Percentiles rank a stretch among this genome's conserved stretches.
Evolutionary conservation across 2,888 invertebrate species (phyloP).

Genomic region (Zaprionus lineosus): DNA sequence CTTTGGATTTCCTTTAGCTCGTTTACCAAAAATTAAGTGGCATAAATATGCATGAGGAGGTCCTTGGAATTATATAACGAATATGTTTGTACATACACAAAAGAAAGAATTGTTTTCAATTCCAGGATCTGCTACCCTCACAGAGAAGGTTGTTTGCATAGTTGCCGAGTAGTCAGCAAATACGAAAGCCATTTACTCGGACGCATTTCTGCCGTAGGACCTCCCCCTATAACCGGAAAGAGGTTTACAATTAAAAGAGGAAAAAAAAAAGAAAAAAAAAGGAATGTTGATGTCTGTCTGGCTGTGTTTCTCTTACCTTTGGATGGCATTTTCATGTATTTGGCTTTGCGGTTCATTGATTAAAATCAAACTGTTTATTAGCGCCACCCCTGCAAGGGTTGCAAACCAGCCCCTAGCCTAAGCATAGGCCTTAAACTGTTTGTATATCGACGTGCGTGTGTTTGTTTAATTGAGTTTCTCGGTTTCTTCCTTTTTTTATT

Average conservation of each 20-base stretch:
- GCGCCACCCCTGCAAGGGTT: conserved; percentile 42
- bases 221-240: conserved; percentile 40
- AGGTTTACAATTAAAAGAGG: conserved; percentile 65
- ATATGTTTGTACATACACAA: neutral
- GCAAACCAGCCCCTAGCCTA: conserved; percentile 21
- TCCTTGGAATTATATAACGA: conserved; percentile 22
- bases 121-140: conserved; percentile 36
- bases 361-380: conserved; percentile 77
- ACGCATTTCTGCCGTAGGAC: conserved; percentile 1
- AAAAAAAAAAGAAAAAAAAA: conserved; percentile 10
- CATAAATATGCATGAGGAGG: conserved; percentile 78
- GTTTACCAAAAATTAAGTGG: conserved; percentile 60
- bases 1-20: conserved; percentile 32
- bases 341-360: conserved; percentile 77
- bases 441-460: conserved; percentile 58
- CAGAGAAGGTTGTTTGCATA: conserved; percentile 57
- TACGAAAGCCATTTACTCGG: conserved; percentile 60
- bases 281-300: conserved; percentile 40
- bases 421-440: neutral
- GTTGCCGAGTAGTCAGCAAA: conserved; percentile 66
- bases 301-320: conserved; percentile 29
- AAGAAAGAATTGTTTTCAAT: conserved; percentile 20
- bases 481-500: conserved; percentile 28
- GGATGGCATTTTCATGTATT: conserved; percentile 63
- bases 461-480: conserved; percentile 75